Evolutionary conservation across 2,797 vertebrate genomes (phyloP).

Genomic region (Bradypodion ventrale): DNA sequence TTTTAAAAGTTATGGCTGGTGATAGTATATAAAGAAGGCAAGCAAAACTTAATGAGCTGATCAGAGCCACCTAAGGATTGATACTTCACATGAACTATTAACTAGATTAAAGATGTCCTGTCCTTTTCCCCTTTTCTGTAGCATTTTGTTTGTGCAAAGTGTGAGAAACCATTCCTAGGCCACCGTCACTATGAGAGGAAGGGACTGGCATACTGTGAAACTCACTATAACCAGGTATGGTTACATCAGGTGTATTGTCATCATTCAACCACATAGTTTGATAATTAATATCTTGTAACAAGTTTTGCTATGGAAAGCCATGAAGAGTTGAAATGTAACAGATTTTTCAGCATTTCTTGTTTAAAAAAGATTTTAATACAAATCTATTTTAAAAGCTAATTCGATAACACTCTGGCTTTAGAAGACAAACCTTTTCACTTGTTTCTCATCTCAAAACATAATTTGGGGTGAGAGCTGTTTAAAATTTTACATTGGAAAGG

Average conservation of each 20-base stretch:
- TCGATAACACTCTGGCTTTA: not conserved
- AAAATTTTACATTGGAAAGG: not conserved
- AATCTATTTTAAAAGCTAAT: not conserved
- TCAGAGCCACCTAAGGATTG: not conserved
- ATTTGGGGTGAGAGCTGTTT: not conserved
- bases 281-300: not conserved
- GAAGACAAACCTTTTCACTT: not conserved
- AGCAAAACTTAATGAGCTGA: not conserved
- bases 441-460: not conserved
- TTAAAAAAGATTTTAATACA: not conserved
- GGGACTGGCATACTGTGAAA: constrained; percentile 97
- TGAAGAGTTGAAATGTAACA: not conserved
- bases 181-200: constrained; percentile 99
- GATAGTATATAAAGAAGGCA: not conserved
- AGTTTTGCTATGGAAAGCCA: not conserved
- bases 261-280: not conserved
- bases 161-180: constrained; percentile 97
- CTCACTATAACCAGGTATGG: constrained; percentile 97
- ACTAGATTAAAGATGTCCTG: not conserved
- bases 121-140: constrained; percentile 68
- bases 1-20: not conserved
- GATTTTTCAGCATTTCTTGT: not conserved
- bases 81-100: not conserved
- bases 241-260: not conserved
- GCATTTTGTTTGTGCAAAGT: constrained; percentile 95